Percentiles rank a stretch among this genome's conserved stretches.
Conservation (phyloP, 2,113 vertebrate genomes). For the Candoia aspera region DNA sequence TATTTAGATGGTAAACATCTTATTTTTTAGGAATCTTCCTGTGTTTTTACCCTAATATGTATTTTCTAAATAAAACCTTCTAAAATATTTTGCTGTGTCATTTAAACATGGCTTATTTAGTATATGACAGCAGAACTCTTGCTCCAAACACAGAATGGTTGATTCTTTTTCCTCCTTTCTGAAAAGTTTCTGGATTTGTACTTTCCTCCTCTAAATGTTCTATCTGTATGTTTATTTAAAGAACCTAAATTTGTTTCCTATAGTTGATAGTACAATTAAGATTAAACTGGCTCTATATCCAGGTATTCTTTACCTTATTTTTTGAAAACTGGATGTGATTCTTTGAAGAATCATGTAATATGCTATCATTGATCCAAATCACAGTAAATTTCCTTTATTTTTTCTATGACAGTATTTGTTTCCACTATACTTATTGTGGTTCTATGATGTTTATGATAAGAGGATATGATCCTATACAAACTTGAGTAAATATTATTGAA, state of each 20-base stretch:
- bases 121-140: not conserved
- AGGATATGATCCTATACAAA: not conserved
- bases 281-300: not conserved
- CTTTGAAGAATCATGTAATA: not conserved
- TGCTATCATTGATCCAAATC: not conserved
- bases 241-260: too few species aligned
- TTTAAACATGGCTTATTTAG: not conserved
- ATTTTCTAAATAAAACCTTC: not conserved
- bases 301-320: not conserved
- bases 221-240: not conserved
- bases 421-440: not conserved
- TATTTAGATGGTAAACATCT: not conserved
- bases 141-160: not conserved
- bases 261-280: not conserved
- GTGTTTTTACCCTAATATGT: not conserved
- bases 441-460: not conserved
- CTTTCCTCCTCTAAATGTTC: not conserved
- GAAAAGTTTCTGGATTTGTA: not conserved
- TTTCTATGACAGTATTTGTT: not conserved
- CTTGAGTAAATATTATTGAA: not conserved
- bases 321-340: not conserved
- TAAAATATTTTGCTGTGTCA: not conserved
- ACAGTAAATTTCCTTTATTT: not conserved
- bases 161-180: not conserved
- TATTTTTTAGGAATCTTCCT: not conserved